phyloP scores from a whole-genome alignment of 2,113 vertebrate species.

The Xiphophorus hellerii region DNA sequence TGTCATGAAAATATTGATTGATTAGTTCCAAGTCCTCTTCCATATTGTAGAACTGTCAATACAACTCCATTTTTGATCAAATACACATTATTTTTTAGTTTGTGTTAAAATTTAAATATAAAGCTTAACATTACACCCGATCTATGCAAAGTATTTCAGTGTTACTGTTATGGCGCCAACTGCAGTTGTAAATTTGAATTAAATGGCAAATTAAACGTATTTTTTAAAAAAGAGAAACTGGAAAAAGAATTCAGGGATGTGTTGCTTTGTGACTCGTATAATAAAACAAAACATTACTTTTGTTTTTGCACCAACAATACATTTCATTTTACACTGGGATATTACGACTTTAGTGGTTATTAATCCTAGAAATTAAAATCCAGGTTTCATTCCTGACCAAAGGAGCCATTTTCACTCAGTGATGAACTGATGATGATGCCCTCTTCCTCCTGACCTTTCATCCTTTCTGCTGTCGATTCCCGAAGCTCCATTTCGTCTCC shows the following conservation, averaged over 20 bases:
- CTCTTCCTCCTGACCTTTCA: slow-evolving; percentile 23
- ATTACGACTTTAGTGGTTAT: not conserved
- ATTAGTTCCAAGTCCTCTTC: too few relatives aligned
- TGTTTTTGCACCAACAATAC: not conserved
- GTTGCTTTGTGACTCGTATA: slow-evolving; percentile 21
- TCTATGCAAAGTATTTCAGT: not conserved
- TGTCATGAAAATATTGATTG: too few relatives aligned
- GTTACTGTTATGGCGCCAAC: not conserved
- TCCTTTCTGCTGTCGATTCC: not conserved
- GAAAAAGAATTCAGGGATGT: not conserved
- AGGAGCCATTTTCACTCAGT: slow-evolving; percentile 1
- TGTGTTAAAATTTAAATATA: not conserved
- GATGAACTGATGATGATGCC: slow-evolving; percentile 9
- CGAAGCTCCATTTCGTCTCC: slow-evolving; percentile 3
- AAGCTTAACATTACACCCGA: not conserved
- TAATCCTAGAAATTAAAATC: slow-evolving; percentile 1
- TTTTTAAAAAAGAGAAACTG: not conserved
- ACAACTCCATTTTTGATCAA: too few relatives aligned
- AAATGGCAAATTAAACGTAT: not conserved
- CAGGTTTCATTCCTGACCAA: slow-evolving; percentile 25
- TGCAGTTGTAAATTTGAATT: not conserved
- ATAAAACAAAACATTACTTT: slow-evolving; percentile 16
- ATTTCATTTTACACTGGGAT: not conserved
- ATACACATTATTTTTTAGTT: too few relatives aligned
- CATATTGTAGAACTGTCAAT: too few relatives aligned